A percentile compares a stretch with the other conserved stretches of the same genome.
These are phyloP conservation scores for Hydroisotoma schaefferi DNA, from an alignment of 2,888 invertebrate genomes.

Conservation along the genomic window DNA sequence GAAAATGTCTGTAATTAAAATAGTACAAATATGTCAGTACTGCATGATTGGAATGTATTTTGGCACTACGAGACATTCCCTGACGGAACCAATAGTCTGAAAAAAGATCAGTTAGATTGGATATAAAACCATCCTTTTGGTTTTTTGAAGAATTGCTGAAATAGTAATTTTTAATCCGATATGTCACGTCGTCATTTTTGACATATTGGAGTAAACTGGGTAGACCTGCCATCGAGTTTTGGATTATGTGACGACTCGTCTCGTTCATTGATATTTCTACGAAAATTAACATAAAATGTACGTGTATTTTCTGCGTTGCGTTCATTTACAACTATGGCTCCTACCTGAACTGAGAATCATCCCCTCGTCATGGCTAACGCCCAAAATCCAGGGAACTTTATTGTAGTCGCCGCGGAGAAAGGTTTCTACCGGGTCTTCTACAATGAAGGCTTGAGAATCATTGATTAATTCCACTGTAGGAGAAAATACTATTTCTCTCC, in stretches of 20 bases:
- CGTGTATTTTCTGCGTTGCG: neutral
- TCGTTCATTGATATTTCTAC: slow-evolving; percentile 17
- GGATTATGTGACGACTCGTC: slow-evolving; percentile 18
- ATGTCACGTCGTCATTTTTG: slow-evolving; percentile 13
- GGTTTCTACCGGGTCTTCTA: slow-evolving; percentile 25
- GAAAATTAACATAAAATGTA: neutral
- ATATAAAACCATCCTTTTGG: slow-evolving; percentile 10
- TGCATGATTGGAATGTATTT: slow-evolving; percentile 31
- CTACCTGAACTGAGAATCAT: slow-evolving; percentile 22
- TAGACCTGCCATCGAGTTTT: slow-evolving; percentile 18
- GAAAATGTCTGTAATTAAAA: slow-evolving; percentile 11
- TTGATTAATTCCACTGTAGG: slow-evolving; percentile 36
- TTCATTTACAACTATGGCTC: neutral
- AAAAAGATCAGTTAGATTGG: slow-evolving; percentile 23
- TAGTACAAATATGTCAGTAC: slow-evolving; percentile 32
- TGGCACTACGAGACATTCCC: slow-evolving; percentile 17
- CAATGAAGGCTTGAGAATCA: slow-evolving; percentile 24
- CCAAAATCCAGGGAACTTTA: slow-evolving; percentile 36
- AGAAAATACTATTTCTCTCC: slow-evolving; percentile 25
- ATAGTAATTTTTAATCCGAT: slow-evolving; percentile 34
- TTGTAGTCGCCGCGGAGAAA: slow-evolving; percentile 25
- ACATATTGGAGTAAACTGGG: slow-evolving; percentile 20
- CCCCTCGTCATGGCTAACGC: slow-evolving; percentile 38
- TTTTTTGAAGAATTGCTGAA: slow-evolving; percentile 21
- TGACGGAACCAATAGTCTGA: slow-evolving; percentile 33